These are phyloP conservation scores for Dunckerocampus dactyliophorus DNA, from an alignment of 2,113 vertebrate genomes.

Conservation along the genomic window DNA sequence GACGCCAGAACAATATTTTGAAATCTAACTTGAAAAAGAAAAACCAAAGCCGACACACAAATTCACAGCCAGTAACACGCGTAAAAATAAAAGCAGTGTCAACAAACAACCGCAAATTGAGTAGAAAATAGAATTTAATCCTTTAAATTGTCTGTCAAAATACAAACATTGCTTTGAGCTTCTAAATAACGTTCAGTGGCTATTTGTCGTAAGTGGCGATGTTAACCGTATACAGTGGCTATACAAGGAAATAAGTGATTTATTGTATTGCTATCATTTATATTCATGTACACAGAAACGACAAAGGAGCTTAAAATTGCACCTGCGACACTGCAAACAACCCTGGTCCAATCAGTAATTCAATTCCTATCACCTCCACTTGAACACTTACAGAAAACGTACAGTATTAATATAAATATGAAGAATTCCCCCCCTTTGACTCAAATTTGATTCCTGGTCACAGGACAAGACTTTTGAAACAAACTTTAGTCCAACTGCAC, in stretches of 20 bases:
- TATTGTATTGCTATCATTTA: conserved; percentile 79
- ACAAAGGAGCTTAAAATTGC: conserved; percentile 60
- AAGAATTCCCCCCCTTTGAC: neutral
- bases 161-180: conserved; percentile 79
- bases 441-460: neutral
- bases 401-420: neutral
- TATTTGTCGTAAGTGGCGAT: conserved; percentile 73
- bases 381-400: neutral
- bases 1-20: conserved; percentile 63
- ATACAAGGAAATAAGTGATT: conserved; percentile 76
- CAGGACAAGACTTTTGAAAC: too few relatives aligned
- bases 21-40: conserved; percentile 52
- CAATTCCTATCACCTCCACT: neutral
- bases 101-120: conserved; percentile 78
- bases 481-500: too few relatives aligned
- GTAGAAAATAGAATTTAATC: conserved; percentile 84
- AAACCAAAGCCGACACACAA: conserved; percentile 61
- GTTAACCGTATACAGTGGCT: conserved; percentile 76
- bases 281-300: conserved; percentile 75
- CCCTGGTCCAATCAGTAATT: conserved; percentile 5
- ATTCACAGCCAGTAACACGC: conserved; percentile 70
- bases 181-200: conserved; percentile 71
- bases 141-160: conserved; percentile 81
- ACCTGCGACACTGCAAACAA: conserved; percentile 47
- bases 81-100: conserved; percentile 73